A percentile compares a stretch with the other conserved stretches of the same genome.
Evolutionary conservation across 2,113 vertebrate species (phyloP).

Genomic region (Anoplopoma fimbria): DNA sequence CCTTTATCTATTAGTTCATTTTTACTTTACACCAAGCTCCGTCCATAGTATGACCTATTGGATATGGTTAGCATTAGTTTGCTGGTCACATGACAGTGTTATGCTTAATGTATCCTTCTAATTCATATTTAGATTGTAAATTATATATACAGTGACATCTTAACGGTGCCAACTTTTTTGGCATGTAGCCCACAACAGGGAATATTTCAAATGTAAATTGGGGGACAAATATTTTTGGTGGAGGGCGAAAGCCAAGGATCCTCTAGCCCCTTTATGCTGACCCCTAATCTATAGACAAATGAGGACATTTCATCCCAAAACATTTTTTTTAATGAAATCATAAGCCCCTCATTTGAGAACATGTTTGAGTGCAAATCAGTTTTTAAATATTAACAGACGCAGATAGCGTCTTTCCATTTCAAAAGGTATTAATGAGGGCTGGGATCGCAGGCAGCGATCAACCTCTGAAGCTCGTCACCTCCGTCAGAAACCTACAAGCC

Average conservation of each 20-base stretch:
- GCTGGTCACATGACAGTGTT: background rate
- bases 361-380: background rate
- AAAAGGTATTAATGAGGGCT: constrained; percentile 3
- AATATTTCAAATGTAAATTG: background rate
- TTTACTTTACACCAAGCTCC: background rate
- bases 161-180: background rate
- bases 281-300: no score
- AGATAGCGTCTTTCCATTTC: background rate
- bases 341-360: background rate
- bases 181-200: background rate
- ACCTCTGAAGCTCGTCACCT: constrained; percentile 3
- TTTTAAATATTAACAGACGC: background rate
- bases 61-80: background rate
- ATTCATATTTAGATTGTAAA: background rate
- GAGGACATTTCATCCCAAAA: background rate
- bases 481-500: constrained; percentile 28
- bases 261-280: background rate
- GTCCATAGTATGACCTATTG: background rate
- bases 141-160: background rate
- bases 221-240: background rate
- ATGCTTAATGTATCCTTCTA: background rate
- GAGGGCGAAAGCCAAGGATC: background rate
- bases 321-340: no score
- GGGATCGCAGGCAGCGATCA: background rate
- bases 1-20: constrained; percentile 4